These are phyloP conservation scores for Pachyrhynchus sulphureomaculatus DNA, from an alignment of 1,140 invertebrate genomes.

Conservation along the genomic window DNA sequence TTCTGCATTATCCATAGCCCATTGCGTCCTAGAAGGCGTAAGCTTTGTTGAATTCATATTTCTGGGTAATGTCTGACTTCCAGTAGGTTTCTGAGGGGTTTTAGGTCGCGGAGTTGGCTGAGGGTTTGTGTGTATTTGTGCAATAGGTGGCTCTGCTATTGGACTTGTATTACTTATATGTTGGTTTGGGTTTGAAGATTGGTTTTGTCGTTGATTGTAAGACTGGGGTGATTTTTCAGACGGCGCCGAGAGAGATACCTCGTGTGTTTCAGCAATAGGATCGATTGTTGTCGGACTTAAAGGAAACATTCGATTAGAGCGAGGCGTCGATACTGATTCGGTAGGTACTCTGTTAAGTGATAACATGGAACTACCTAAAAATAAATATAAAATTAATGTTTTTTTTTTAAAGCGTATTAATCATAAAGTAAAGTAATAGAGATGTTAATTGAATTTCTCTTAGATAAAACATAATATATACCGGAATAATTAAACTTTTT, in stretches of 20 bases:
- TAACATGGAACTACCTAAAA: slow-evolving; percentile 72
- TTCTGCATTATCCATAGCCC: slow-evolving; percentile 38
- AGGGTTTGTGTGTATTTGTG: slow-evolving; percentile 50
- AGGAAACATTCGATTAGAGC: slow-evolving; percentile 49
- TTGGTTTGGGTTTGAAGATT: slow-evolving; percentile 42
- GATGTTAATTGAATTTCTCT: no score
- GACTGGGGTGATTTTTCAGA: slow-evolving; percentile 34
- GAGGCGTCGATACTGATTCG: slow-evolving; percentile 47
- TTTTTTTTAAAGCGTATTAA: background rate
- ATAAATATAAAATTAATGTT: background rate
- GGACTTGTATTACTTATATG: slow-evolving; percentile 30
- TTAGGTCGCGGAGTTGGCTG: slow-evolving; percentile 51
- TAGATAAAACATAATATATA: no score
- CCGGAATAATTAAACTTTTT: no score
- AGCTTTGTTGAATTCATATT: slow-evolving; percentile 46
- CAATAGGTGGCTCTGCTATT: slow-evolving; percentile 33
- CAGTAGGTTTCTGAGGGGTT: slow-evolving; percentile 24
- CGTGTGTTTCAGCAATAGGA: slow-evolving; percentile 64
- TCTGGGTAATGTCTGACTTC: slow-evolving; percentile 52
- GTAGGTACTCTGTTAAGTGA: slow-evolving; percentile 68
- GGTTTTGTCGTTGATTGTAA: background rate
- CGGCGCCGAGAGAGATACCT: slow-evolving; percentile 51
- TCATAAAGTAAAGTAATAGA: no score
- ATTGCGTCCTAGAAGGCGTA: slow-evolving; percentile 38
- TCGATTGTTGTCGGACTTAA: slow-evolving; percentile 57